These are phyloP conservation scores for Xenopus borealis DNA, from an alignment of 2,113 vertebrate species.

Conservation along the genomic window DNA sequence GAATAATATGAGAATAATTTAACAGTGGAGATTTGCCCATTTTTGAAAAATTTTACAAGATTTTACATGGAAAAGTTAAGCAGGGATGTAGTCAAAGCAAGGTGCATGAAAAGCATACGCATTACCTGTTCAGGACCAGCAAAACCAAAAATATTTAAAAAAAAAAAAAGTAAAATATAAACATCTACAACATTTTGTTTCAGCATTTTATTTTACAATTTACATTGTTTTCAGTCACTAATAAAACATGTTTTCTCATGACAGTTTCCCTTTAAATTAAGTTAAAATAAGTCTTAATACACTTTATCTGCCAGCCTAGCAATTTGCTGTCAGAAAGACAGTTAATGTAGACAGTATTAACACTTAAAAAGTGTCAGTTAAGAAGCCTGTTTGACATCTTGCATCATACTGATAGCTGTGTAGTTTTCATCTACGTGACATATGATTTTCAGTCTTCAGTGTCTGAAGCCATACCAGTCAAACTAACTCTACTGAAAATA, in stretches of 20 bases:
- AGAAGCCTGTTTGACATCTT: constrained; percentile 60
- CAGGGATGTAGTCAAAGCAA: too few relatives aligned
- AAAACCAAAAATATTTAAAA: too few relatives aligned
- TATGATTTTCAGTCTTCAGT: constrained; percentile 56
- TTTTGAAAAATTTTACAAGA: too few relatives aligned
- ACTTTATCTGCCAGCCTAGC: constrained; percentile 49
- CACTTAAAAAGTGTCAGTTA: constrained; percentile 58
- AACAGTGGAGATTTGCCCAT: too few relatives aligned
- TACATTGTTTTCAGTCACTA: not conserved
- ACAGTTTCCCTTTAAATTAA: constrained; percentile 13
- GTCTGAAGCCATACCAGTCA: constrained; percentile 11
- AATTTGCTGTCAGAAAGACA: constrained; percentile 55
- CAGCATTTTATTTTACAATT: not conserved
- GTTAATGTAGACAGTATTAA: constrained; percentile 52
- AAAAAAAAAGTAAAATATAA: too few relatives aligned
- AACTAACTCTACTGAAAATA: constrained; percentile 17
- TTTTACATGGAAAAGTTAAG: too few relatives aligned
- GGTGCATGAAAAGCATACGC: too few relatives aligned
- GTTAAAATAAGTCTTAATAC: constrained; percentile 39
- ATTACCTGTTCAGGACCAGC: too few relatives aligned
- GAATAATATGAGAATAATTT: too few relatives aligned
- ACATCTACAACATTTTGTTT: too few relatives aligned
- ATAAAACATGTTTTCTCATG: not conserved
- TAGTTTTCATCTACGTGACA: constrained; percentile 60
- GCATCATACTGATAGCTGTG: constrained; percentile 53